Conservation (phyloP, 2,888 invertebrate genomes). For the Cerastoderma edule region DNA sequence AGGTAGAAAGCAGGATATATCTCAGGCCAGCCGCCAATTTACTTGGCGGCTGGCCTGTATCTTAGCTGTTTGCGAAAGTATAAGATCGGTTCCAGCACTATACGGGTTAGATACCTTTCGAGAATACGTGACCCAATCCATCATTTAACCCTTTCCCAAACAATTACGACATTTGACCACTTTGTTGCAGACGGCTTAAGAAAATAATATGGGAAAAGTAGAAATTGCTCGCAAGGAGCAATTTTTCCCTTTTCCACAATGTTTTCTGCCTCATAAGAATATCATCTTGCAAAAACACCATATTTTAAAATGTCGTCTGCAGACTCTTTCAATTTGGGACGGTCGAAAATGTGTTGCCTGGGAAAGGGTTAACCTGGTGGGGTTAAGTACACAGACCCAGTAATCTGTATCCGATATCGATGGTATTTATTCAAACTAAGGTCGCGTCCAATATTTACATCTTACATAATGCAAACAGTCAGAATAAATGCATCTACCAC, state of each 20-base stretch:
- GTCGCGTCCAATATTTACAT: no score
- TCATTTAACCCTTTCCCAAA: not conserved
- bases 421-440: no score
- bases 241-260: not conserved
- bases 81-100: not conserved
- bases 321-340: not conserved
- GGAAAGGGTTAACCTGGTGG: not conserved
- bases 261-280: not conserved
- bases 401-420: no score
- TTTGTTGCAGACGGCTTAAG: not conserved
- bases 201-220: not conserved
- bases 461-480: not conserved
- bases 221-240: not conserved
- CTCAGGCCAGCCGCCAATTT: not conserved
- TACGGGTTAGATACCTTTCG: not conserved
- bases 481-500: not conserved
- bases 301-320: not conserved
- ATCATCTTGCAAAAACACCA: not conserved
- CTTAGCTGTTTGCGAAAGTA: no score
- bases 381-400: no score
- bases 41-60: slow-evolving; percentile 1
- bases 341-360: not conserved
- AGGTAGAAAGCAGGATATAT: no score
- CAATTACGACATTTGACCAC: not conserved
- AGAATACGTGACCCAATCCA: not conserved